Base-by-base conservation (phyloP, 2,113 vertebrate species). In the Bubo blakistoni region DNA sequence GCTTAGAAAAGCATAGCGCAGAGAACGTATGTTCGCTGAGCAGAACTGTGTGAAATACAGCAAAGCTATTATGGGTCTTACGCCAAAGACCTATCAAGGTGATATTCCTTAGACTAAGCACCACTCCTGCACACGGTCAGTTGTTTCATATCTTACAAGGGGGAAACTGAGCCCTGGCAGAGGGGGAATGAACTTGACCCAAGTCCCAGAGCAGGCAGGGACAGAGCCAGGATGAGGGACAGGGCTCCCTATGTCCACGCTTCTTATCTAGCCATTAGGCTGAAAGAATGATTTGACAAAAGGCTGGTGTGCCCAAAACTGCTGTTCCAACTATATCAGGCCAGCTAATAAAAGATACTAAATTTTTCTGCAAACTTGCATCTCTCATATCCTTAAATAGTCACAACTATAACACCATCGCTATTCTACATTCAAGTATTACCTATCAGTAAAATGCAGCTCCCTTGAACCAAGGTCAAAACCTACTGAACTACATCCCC, bases 121-220 rank as follows among this genome's bases (percentile, higher is more conserved):
- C 46, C 0, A 0, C 15, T 88, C 25, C 78, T 36, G n/a, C 32
- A 65, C 17, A 13, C 0, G 0, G 30, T 57, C 66, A 72, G 44
- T 11, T 86, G 16, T 44, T 47, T 11, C 3, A 8, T 29, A 16
- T 25, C 58, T 86, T 63, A 61, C 7, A 72, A 7, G 11, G 7
- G 27, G 18, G 44, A 94, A 91, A 76, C 13, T 30, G 47, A 85
- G 61, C 40, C 66, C 65, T 38, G 38, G 66, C 40, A 36, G 18
- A 67, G 17, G 30, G 14, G 26, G 10, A 82, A 76, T 30, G 20
- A 69, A 46, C 13, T n/a, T 55, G 21, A 13, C 6, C 14, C 57
- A 52, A 13, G 34, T 29, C 7, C 57, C 49, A 54, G 11, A 80
- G 26, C 49, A 86, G 19, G 32, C 12, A 58, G 55, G 51, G 44